A percentile compares a stretch with the other conserved stretches of the same genome.
phyloP scores from a whole-genome alignment of 2,113 vertebrate species.

The Hydrochoerus hydrochaeris region DNA sequence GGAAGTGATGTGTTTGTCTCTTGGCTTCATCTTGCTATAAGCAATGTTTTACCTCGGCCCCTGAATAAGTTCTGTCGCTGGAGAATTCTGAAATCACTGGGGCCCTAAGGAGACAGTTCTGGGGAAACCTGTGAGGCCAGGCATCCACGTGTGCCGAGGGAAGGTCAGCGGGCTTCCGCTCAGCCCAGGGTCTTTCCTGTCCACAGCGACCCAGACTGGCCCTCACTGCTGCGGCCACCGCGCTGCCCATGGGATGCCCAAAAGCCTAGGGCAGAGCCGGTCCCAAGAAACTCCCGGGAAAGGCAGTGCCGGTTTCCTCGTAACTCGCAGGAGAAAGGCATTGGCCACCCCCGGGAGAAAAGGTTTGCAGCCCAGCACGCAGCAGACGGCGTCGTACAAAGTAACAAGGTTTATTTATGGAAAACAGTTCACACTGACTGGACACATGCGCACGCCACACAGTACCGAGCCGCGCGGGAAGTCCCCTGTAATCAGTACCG shows the following conservation, averaged over 20 bases:
- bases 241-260: neutral
- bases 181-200: neutral
- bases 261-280: neutral
- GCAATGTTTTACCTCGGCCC: neutral
- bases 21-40: too few relatives aligned
- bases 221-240: neutral
- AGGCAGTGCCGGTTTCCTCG: too few relatives aligned
- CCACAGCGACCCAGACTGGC: neutral
- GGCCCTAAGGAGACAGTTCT: neutral
- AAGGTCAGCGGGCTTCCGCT: neutral
- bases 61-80: neutral
- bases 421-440: slow-evolving; percentile 91
- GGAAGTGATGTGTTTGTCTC: neutral
- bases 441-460: slow-evolving; percentile 98
- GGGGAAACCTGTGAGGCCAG: neutral
- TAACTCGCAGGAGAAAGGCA: rapidly evolving
- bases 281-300: neutral
- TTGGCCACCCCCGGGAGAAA: rapidly evolving
- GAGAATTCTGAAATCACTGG: neutral
- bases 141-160: neutral
- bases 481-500: slow-evolving; percentile 90
- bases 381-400: slow-evolving; percentile 88
- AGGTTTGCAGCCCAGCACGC: neutral
- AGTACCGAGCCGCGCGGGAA: slow-evolving; percentile 91
- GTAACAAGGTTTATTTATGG: slow-evolving; percentile 98